Conservation (phyloP, 2,888 invertebrate genomes). For the Heliconius ethilla region DNA sequence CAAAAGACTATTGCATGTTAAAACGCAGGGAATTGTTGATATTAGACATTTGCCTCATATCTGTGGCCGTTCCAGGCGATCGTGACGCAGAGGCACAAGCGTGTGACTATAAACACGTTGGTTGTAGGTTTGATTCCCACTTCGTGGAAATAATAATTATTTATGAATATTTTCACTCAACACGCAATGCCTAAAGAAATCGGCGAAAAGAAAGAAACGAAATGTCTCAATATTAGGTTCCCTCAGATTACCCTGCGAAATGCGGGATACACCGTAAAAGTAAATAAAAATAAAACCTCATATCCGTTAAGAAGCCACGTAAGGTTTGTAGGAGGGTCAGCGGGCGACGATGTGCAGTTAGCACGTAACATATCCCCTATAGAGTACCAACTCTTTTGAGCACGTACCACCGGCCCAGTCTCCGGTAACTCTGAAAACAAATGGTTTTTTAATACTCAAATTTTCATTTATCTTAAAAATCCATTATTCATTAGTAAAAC, state of each 20-base stretch:
- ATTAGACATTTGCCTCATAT: slow-evolving; percentile 12
- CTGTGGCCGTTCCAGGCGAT: too few relatives aligned
- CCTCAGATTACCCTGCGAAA: background rate
- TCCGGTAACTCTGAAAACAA: slow-evolving; percentile 82
- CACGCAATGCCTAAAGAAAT: too few relatives aligned
- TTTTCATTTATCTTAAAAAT: background rate
- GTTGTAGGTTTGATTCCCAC: too few relatives aligned
- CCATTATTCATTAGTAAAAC: slow-evolving; percentile 1
- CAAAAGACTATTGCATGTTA: background rate
- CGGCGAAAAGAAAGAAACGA: too few relatives aligned
- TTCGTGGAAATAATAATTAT: too few relatives aligned
- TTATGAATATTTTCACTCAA: too few relatives aligned
- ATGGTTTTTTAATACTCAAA: background rate
- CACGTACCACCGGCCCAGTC: slow-evolving; percentile 82
- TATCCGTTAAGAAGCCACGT: slow-evolving; percentile 87
- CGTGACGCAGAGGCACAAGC: too few relatives aligned
- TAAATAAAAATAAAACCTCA: slow-evolving; percentile 62
- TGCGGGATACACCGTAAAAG: too few relatives aligned
- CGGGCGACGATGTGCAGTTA: slow-evolving; percentile 86
- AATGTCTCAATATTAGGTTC: background rate
- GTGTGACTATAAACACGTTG: too few relatives aligned
- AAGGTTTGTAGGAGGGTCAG: slow-evolving; percentile 85
- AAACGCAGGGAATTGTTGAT: background rate
- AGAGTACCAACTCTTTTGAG: slow-evolving; percentile 86
- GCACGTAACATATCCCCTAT: slow-evolving; percentile 86